These are phyloP conservation scores for Physeter macrocephalus DNA, from an alignment of 2,113 vertebrate species.

Conservation along the genomic window DNA sequence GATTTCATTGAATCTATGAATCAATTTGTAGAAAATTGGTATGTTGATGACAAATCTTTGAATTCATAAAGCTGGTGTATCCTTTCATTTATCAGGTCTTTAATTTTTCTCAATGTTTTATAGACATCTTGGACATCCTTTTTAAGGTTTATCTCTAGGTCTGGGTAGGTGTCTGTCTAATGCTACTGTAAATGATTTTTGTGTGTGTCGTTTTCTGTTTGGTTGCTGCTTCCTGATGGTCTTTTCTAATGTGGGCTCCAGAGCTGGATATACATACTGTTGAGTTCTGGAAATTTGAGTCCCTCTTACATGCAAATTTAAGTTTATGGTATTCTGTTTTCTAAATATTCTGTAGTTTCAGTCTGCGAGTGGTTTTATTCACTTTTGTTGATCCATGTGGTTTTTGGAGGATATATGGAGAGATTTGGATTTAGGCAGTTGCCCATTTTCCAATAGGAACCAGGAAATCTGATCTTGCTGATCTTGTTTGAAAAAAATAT, in stretches of 20 bases:
- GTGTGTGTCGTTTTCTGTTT: neutral
- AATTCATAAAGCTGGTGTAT: neutral
- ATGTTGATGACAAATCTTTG: neutral
- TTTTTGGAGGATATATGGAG: neutral
- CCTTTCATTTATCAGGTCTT: neutral
- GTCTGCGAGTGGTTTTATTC: neutral
- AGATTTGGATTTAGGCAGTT: neutral
- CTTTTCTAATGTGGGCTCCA: neutral
- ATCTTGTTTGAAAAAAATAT: neutral
- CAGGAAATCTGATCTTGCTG: neutral
- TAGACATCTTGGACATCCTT: neutral
- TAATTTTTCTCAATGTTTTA: neutral
- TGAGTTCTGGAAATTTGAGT: neutral
- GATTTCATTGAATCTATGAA: neutral
- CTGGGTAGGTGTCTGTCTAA: neutral
- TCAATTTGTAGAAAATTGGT: neutral
- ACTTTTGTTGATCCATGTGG: neutral
- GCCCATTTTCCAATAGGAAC: neutral
- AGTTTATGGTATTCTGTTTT: neutral
- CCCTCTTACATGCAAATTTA: neutral
- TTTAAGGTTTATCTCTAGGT: neutral
- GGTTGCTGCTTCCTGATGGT: neutral
- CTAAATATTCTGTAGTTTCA: neutral
- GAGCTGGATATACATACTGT: neutral
- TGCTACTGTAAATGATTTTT: neutral